Base-by-base conservation (phyloP, 2,888 invertebrate genomes). In the Lacanobia wlatinum region DNA sequence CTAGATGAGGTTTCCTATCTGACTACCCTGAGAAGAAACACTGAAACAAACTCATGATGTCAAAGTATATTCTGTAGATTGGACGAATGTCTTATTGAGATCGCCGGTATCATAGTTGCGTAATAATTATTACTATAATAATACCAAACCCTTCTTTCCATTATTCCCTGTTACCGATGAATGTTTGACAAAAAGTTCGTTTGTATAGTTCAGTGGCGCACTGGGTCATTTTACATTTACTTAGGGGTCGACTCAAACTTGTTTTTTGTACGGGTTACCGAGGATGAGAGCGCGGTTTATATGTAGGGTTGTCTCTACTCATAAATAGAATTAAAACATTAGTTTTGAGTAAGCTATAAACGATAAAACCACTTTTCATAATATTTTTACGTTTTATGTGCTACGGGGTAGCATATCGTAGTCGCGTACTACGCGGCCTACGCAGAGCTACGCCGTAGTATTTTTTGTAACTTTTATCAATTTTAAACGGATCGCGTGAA, bases 191-290 rank as follows among this genome's bases (percentile, higher is more conserved):
- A 66, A 81, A 74, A 70, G 55, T 53, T 21, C 53, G 48, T 48
- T 52, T 67, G 69, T 63, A 9, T 55, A 70, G 81, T 82, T 84
- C 78, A 86, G 66, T 82, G 68, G 85, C 80, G 66, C 86, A 86
- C 66, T 86, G 84, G 86, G 86, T 86, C 86, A 86, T 58, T 80
- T 71, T 72, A 83, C 80, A 68, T 85, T 86, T 82, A 84, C 86
- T 79, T 69, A 75, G 82, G 86, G 85, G 73, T 83, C 84, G 77
- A 82, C 61, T 71, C 78, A 69, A 86, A 84, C 83, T 71, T 63
- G 86, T 80, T 84, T 85, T 84, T 86, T 84, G 73, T 82, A 81
- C 72, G 76, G 78, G 74, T 82, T 85, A 70, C 71, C 60, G 62
- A 62, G 81, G 76, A 86, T 85, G 85, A 86, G 74, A 85, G 28